A percentile compares a stretch with the other conserved stretches of the same genome.
phyloP scores from a whole-genome alignment of 2,113 vertebrate species.

The Chaetodon trifascialis region DNA sequence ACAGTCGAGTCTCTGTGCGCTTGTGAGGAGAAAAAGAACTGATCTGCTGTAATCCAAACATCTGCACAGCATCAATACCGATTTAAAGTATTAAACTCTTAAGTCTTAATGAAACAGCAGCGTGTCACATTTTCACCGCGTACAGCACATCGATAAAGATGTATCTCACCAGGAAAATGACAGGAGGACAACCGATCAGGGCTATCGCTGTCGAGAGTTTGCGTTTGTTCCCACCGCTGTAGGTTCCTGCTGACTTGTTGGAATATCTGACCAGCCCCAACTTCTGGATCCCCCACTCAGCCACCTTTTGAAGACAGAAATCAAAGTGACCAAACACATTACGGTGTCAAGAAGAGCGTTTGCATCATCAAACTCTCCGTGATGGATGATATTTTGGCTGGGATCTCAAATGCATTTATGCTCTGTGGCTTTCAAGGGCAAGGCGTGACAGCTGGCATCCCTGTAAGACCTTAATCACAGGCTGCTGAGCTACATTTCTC shows the following conservation, averaged over 20 bases:
- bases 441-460: conserved; percentile 55
- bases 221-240: conserved; percentile 96
- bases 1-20: background rate
- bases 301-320: conserved; percentile 85
- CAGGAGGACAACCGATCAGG: conserved; percentile 93
- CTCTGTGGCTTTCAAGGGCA: conserved; percentile 56
- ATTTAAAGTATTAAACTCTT: conserved; percentile 41
- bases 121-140: background rate
- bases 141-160: conserved; percentile 5
- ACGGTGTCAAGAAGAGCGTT: conserved; percentile 17
- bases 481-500: conserved; percentile 25
- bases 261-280: conserved; percentile 93
- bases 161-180: conserved; percentile 93
- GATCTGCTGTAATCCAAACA: conserved; percentile 30
- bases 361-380: conserved; percentile 6
- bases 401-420: conserved; percentile 44
- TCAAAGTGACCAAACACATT: background rate
- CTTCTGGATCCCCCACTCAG: conserved; percentile 96
- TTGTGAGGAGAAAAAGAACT: conserved; percentile 7
- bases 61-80: conserved; percentile 38
- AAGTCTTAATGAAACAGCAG: conserved; percentile 27
- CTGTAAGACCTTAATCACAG: conserved; percentile 57
- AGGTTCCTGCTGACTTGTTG: conserved; percentile 92
- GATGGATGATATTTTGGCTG: conserved; percentile 47
- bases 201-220: conserved; percentile 98